Percentiles rank a stretch among this genome's conserved stretches.
These are phyloP conservation scores for Chlorospingus flavigularis DNA, from an alignment of 2,797 vertebrate genomes.

Conservation along the genomic window DNA sequence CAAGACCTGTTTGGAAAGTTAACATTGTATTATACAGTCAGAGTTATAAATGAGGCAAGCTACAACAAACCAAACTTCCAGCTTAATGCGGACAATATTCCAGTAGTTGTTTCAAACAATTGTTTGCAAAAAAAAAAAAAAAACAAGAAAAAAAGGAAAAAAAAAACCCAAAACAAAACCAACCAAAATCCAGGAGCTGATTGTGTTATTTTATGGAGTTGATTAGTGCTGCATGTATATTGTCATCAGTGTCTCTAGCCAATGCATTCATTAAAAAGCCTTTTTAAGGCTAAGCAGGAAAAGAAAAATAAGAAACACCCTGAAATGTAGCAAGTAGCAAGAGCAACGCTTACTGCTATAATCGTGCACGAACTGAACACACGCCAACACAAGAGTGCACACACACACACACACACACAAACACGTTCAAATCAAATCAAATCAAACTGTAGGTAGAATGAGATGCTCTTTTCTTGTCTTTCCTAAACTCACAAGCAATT, in stretches of 20 bases:
- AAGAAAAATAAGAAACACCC: constrained; percentile 71
- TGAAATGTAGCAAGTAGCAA: constrained; percentile 76
- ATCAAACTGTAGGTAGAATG: constrained; percentile 79
- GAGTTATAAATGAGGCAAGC: constrained; percentile 81
- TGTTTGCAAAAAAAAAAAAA: constrained; percentile 58
- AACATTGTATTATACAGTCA: constrained; percentile 82
- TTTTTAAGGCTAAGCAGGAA: constrained; percentile 73
- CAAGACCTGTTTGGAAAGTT: constrained; percentile 84
- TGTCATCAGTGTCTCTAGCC: constrained; percentile 74
- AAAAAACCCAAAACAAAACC: neutral
- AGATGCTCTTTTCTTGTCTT: constrained; percentile 78
- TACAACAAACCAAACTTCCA: constrained; percentile 83
- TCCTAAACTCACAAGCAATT: constrained; percentile 74
- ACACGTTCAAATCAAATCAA: constrained; percentile 47
- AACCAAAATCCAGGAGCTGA: constrained; percentile 66
- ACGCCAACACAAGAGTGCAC: constrained; percentile 55
- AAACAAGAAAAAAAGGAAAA: too few species aligned
- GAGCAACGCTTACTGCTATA: constrained; percentile 73
- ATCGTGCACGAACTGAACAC: constrained; percentile 47
- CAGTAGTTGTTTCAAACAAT: constrained; percentile 84
- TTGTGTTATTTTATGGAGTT: constrained; percentile 52
- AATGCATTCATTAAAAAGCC: constrained; percentile 73
- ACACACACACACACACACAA: constrained; percentile 15
- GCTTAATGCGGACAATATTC: constrained; percentile 83
- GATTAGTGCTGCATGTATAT: constrained; percentile 75